Base-by-base conservation (phyloP, 2,113 vertebrate species). In the Chrysemys picta region DNA sequence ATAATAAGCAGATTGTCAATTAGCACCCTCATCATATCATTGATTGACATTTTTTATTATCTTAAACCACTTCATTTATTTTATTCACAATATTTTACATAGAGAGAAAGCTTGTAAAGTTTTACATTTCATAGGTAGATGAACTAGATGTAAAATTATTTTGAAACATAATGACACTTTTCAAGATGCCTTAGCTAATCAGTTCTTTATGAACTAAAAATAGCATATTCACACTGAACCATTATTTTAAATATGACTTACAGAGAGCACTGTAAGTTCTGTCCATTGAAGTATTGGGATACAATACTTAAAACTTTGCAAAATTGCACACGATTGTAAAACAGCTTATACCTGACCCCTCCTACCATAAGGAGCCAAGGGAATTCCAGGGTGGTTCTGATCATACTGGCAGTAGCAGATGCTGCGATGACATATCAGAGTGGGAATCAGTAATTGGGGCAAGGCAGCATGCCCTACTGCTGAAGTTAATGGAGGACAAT, bases 141-240 rank as follows among this genome's bases (percentile, higher is more conserved):
- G 38, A 89, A 25, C 27, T 88, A 72, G 87, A 85, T 47, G 2
- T 93, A 84, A 94, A 91, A 56, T 82, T 16, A 76, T 84, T 93
- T 94, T 50, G 84, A 94, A 89, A 42, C 57, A 75, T 87, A 78
- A 53, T 62, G 78, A 52, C 35, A 79, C 84, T 45, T 94, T 95
- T 93, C 83, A 84, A 92, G 87, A 84, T 35, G 95, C 24, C 45
- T 88, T 24, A 78, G 47, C 38, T 86, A 86, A 80, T 82, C 56
- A 84, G 27, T n/a, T 85, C 92, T 89, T 91, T n/a, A 89, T 94
- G 45, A 94, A 79, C 12, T 82, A 87, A 85, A 25, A 91, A 82
- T 78, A 84, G 82, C 92, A 56, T 88, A 84, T 49, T 87, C 4
- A 57, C 49, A 86, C 47, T 84, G 24, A 91, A 78, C 69, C 45